Evolutionary conservation across 2,797 vertebrate species (phyloP), one percentile per base, ranked within the genome.

Genomic region (Platyrinchus mystaceus): DNA sequence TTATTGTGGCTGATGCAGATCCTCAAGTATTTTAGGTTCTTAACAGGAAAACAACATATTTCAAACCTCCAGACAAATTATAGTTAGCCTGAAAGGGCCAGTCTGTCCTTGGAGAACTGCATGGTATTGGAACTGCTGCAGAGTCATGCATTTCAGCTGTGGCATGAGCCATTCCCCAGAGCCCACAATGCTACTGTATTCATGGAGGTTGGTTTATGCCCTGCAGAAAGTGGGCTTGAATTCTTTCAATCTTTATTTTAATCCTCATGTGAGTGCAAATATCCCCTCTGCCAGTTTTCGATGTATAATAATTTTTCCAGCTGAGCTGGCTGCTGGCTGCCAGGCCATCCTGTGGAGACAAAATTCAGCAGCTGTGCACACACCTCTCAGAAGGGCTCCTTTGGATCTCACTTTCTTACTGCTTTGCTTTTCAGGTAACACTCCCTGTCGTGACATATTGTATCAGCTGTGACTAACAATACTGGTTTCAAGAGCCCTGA

Each of bases 71-170:
- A 69, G 60, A 44, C 39, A 88, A 87, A 89, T 34, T 49, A 44
- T 12, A 73, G n/a, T 67, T 77, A 83, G 62, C 20, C 27, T 88
- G 66, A 84, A 78, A 92, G 53, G 22, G 22, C 20, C 27, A 49
- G 15, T 39, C 53, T 62, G 12, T 79, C 14, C 12, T 6, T 63
- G 39, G 37, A 70, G 77, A 79, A 68, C 37, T 26, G 23, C 16
- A 14, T 4, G 10, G 15, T 59, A 15, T 7, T 44, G 28, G 13
- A 76, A 56, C 27, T 59, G 46, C 43, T 0, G 0, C n/a, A 19
- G 46, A 13, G 34, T 34, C 39, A 59, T 12, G 6, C 2, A 5
- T 62, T 81, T 69, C 47, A 59, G 46, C 27, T 43, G 23, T 37
- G 68, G 19, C 43, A 28, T 15, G 17, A 55, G 46, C 55, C 3